Conservation (phyloP, 2,113 vertebrate species). For the Alouatta palliata region DNA sequence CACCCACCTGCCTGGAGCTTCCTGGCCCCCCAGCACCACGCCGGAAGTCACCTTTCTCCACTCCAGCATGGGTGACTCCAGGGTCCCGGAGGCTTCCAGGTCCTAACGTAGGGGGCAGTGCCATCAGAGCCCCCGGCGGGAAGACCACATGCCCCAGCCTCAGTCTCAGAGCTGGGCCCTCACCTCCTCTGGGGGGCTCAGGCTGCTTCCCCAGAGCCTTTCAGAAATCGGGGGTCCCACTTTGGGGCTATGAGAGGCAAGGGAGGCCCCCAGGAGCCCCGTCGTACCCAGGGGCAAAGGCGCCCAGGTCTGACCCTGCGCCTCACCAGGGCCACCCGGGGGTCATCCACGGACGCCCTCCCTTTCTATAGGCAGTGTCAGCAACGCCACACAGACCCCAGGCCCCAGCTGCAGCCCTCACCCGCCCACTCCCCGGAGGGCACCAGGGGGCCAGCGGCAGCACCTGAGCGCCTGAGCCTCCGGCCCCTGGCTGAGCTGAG, state of each 20-base stretch:
- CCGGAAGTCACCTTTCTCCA: conserved; percentile 70
- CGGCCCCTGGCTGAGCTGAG: neutral
- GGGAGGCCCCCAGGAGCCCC: neutral
- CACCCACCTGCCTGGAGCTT: conserved; percentile 65
- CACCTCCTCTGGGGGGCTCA: fast-evolving
- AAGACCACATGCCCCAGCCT: neutral
- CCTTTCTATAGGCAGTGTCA: too few relatives aligned
- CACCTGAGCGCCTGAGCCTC: neutral
- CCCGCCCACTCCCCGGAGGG: neutral
- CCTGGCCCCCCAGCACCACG: conserved; percentile 56
- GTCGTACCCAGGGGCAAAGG: neutral
- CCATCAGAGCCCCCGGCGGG: neutral
- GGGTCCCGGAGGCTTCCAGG: neutral
- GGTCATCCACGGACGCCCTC: fast-evolving
- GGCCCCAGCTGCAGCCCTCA: neutral
- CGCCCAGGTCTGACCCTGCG: neutral
- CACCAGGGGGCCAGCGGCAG: neutral
- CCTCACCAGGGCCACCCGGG: fast-evolving
- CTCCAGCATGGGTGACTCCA: fast-evolving
- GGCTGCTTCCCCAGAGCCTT: neutral
- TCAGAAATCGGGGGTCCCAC: neutral
- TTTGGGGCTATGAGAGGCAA: neutral
- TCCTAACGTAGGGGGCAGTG: neutral
- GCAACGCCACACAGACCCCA: fast-evolving
- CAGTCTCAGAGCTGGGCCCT: neutral